Evolutionary conservation across 2,797 vertebrate genomes (phyloP), one percentile per base, ranked within the genome.

Genomic region (Staurois parvus): DNA sequence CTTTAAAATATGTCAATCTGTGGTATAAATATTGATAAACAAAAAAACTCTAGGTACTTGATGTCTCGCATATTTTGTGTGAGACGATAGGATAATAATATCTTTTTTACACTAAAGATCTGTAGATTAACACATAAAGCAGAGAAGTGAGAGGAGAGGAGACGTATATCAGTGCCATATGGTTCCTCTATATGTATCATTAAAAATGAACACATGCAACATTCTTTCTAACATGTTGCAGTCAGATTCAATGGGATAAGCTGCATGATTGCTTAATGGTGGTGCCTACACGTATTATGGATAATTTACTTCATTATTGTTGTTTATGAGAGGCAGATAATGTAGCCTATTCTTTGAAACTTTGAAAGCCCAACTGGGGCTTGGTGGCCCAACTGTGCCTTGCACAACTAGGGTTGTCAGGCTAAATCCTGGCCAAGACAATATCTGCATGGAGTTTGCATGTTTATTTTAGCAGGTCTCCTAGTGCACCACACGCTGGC

Each of bases 21-120:
- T 69, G 10, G 64, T 30, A 32, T 79, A 79, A 79, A 79, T 52
- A 79, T 79, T 79, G 40, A 42, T 69, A 79, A 79, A 79, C 77
- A 79, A 21, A 79, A 19, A 52, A 59, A 24, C 21, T 5, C 42
- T 79, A 1, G 26, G 64, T 66, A 29, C 10, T 66, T 13, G 10
- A 68, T 48, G 40, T 79, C 64, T 28, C 19, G 21, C 15, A 34
- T 67, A 69, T 42, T 67, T 66, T 30, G 32, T 28, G 59, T 29
- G 37, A 79, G 77, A 68, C 64, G 64, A 66, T 28, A 15, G 26
- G 26, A 29, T 28, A 66, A 28, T 66, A 66, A 64, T 66, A 13
- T 66, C 2, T 13, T 66, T 66, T 66, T 66, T 26, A 28, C 64
- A 66, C n/a, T 29, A 11, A 66, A 66, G n/a, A 29, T 66, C n/a